phyloP scores from a whole-genome alignment of 2,797 vertebrate genomes.

The Cetoscarus ocellatus region DNA sequence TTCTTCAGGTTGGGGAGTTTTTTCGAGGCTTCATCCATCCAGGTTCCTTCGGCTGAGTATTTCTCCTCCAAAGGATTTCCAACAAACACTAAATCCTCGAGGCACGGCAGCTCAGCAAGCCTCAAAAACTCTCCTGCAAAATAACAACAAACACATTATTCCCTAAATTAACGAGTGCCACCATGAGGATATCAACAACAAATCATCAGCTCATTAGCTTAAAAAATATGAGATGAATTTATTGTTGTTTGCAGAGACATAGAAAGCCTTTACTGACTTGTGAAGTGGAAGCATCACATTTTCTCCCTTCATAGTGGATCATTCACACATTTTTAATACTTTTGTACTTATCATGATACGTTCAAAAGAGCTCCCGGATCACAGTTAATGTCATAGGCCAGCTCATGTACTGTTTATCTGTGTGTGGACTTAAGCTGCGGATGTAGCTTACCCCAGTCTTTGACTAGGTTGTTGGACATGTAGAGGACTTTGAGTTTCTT shows the following conservation, averaged over 20 bases:
- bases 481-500: conserved; percentile 94
- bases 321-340: too few species aligned
- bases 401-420: neutral
- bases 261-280: too few species aligned
- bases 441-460: conserved; percentile 92
- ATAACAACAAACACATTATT: neutral
- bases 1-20: conserved; percentile 92
- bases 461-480: conserved; percentile 98
- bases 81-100: conserved; percentile 95
- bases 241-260: too few species aligned
- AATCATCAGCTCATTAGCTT: too few species aligned
- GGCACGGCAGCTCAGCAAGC: conserved; percentile 89
- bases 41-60: conserved; percentile 88
- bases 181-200: neutral
- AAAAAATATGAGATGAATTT: too few species aligned
- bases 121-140: conserved; percentile 91
- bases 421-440: neutral
- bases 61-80: conserved; percentile 97
- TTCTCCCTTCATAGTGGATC: too few species aligned
- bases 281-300: too few species aligned
- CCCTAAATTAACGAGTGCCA: neutral
- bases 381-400: neutral
- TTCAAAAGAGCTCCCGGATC: neutral
- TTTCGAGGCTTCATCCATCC: conserved; percentile 94
- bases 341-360: too few species aligned